These are phyloP conservation scores for Darevskia mixta DNA, from an alignment of 2,797 vertebrate genomes.

Conservation along the genomic window DNA sequence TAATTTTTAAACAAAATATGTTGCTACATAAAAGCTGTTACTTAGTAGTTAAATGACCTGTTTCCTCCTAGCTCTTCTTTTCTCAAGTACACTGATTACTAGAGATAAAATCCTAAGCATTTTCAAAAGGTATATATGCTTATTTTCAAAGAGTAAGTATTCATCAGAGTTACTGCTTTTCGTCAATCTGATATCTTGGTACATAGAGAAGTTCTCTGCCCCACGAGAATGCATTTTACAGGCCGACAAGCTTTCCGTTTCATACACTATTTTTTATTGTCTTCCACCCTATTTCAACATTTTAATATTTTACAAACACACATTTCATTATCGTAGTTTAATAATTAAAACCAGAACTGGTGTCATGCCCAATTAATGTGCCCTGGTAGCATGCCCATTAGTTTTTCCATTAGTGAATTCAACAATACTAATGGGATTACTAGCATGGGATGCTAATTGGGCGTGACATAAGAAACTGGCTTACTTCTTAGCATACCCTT, in stretches of 20 bases:
- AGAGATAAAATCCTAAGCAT: not conserved
- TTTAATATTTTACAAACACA: conserved; percentile 91
- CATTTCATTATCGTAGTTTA: conserved; percentile 96
- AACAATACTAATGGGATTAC: conserved; percentile 99
- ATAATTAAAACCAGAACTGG: conserved; percentile 99
- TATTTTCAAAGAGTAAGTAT: conserved; percentile 42
- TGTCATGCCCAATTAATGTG: conserved; percentile 99
- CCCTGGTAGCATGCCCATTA: conserved; percentile 99
- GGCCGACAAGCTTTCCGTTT: conserved; percentile 40
- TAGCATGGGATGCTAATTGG: conserved; percentile 99
- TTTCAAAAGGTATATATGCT: not conserved
- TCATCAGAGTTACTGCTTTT: conserved; percentile 27
- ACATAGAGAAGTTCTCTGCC: conserved; percentile 19
- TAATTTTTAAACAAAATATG: not conserved
- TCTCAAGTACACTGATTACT: not conserved
- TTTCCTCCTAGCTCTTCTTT: not conserved
- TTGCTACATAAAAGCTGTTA: not conserved
- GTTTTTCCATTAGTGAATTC: conserved; percentile 99
- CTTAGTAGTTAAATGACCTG: not conserved
- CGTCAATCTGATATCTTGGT: conserved; percentile 11
- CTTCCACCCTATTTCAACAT: conserved; percentile 81
- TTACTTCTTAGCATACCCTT: conserved; percentile 91
- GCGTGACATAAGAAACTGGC: conserved; percentile 99
- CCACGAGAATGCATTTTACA: conserved; percentile 33
- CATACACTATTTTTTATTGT: conserved; percentile 76